Evolutionary conservation across 2,797 vertebrate species (phyloP), one percentile per base, ranked within the genome.

Genomic region (Rhinogobio ventralis): DNA sequence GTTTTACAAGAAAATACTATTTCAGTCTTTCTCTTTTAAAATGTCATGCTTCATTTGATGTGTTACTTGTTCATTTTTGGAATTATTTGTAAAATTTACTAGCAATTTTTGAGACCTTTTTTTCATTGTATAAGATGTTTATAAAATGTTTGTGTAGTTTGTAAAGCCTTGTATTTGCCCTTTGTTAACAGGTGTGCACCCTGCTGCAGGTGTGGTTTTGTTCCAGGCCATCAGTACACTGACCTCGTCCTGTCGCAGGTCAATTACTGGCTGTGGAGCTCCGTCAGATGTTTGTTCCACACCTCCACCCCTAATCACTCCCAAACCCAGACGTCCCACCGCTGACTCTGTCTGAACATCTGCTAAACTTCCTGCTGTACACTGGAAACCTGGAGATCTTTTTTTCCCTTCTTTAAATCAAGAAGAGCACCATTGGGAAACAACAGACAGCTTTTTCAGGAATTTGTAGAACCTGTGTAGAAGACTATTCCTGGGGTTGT

Each of bases 141-240:
- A 10, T 28, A 7, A 42, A 45, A 9, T 19, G 25, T 74, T 17
- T 30, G 42, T 51, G 8, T 51, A 33, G 13, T 45, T 17, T 51
- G 1, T 74, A 68, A 67, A 53, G 62, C n/a, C 78, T 66, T 80
- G 62, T 46, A 30, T 67, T 30, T 78, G 9, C 11, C 17, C 46
- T 68, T 45, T 75, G 71, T 74, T 74, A 25, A 66, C 71, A 82
- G 73, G 82, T 76, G 71, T 68, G 72, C 23, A 19, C 8, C 20
- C 14, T 0, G 6, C 45, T 82, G 45, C 46, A 55, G 72, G 60
- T 76, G 72, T 83, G 82, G 33, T 76, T 42, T 67, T 66, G 57
- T 62, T 73, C 13, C 69, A 36, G 69, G 55, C 23, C 13, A 23
- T 39, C 23, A 7, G 57, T 15, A 64, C 39, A 23, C 53, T 60